These are phyloP conservation scores for Heliothis virescens DNA, from an alignment of 1,140 invertebrate genomes.

Conservation along the genomic window DNA sequence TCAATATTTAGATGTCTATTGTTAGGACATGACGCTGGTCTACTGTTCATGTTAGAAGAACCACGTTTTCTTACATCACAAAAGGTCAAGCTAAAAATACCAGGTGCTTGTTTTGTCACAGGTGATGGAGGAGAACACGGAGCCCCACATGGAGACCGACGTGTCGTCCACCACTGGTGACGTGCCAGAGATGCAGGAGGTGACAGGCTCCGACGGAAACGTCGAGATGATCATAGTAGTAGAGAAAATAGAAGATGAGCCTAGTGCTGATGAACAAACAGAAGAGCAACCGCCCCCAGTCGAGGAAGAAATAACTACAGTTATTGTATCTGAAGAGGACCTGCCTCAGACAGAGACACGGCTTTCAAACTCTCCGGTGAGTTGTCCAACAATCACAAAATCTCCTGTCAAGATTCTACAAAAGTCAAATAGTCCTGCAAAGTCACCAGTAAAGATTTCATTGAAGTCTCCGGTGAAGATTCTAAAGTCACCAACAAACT, in stretches of 20 bases:
- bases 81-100: slow-evolving; percentile 68
- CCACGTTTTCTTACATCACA: slow-evolving; percentile 58
- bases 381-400: background rate
- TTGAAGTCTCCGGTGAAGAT: background rate
- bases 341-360: slow-evolving; percentile 19
- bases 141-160: slow-evolving; percentile 76
- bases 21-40: slow-evolving; percentile 53
- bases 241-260: slow-evolving; percentile 68
- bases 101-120: slow-evolving; percentile 65
- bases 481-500: background rate
- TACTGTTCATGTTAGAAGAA: slow-evolving; percentile 42
- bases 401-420: slow-evolving; percentile 19
- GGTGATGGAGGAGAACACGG: slow-evolving; percentile 79
- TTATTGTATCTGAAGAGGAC: background rate
- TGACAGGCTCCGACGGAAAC: slow-evolving; percentile 64
- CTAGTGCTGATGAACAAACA: slow-evolving; percentile 7
- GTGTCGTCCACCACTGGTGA: slow-evolving; percentile 75
- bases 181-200: slow-evolving; percentile 64
- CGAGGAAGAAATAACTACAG: background rate
- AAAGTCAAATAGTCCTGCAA: slow-evolving; percentile 4
- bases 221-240: slow-evolving; percentile 74
- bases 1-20: slow-evolving; percentile 65
- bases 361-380: background rate
- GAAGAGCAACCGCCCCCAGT: background rate
- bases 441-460: background rate